phyloP scores from a whole-genome alignment of 2,797 vertebrate genomes.

The Poecilia wingei region DNA sequence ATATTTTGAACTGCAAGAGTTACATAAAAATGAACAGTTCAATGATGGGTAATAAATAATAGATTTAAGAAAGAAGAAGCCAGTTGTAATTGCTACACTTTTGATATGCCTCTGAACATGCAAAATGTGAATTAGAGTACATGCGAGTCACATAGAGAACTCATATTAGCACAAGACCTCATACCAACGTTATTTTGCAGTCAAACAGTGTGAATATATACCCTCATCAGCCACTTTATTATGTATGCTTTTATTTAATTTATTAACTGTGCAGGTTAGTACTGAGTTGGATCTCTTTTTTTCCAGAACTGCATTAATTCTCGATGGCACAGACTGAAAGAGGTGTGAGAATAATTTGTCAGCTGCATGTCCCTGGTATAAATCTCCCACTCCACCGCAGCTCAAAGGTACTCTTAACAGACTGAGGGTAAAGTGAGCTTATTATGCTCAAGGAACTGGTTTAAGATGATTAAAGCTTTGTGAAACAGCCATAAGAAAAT shows the following conservation, averaged over 20 bases:
- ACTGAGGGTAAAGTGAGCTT: neutral
- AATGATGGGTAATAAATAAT: neutral
- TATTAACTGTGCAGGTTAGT: neutral
- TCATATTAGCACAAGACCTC: neutral
- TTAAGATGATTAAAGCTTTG: neutral
- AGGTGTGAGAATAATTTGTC: neutral
- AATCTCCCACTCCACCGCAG: neutral
- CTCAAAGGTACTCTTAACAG: neutral
- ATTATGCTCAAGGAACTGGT: neutral
- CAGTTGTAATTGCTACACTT: neutral
- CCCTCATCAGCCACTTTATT: neutral
- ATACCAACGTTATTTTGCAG: neutral
- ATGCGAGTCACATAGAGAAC: neutral
- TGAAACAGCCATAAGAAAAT: neutral
- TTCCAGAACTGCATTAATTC: neutral
- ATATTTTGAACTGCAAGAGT: neutral
- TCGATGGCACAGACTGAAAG: neutral
- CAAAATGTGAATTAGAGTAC: constrained; percentile 4
- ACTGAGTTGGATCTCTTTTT: neutral
- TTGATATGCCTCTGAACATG: neutral
- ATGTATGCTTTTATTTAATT: neutral
- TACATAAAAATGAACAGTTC: neutral
- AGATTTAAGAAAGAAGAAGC: neutral
- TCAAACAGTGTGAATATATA: neutral
- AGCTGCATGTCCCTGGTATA: neutral